Percentiles rank a stretch among this genome's conserved stretches.
Evolutionary conservation across 2,888 invertebrate species (phyloP).

Genomic region (Atethmia centrago): DNA sequence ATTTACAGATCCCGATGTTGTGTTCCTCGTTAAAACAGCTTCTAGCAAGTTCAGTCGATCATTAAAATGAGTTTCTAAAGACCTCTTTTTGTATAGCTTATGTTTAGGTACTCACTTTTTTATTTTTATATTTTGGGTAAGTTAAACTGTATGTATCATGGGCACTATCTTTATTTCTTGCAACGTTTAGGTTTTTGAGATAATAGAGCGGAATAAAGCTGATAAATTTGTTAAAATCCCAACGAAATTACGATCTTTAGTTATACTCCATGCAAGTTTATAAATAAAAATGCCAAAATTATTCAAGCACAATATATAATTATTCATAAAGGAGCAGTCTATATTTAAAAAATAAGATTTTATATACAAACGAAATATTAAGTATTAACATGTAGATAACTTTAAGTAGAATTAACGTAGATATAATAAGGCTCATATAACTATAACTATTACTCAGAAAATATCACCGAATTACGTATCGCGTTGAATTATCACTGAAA

Average conservation of each 20-base stretch:
- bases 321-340: constrained; percentile 77
- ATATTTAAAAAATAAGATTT: constrained; percentile 78
- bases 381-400: constrained; percentile 72
- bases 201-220: background rate
- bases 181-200: background rate
- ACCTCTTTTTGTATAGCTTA: background rate
- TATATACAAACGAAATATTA: constrained; percentile 81
- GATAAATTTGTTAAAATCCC: background rate
- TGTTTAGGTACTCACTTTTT: background rate
- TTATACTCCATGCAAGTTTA: background rate
- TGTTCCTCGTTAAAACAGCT: background rate
- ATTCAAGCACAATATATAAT: constrained; percentile 80
- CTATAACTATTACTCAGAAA: constrained; percentile 79
- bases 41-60: background rate
- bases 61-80: background rate
- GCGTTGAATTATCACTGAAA: constrained; percentile 84
- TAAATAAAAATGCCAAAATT: constrained; percentile 51
- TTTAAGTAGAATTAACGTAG: constrained; percentile 72
- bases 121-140: background rate
- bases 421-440: constrained; percentile 83
- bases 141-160: background rate
- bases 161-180: background rate
- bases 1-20: background rate
- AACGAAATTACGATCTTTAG: background rate
- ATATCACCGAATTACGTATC: constrained; percentile 90